These are phyloP conservation scores for Scomber japonicus DNA, from an alignment of 2,113 vertebrate genomes.

Conservation along the genomic window DNA sequence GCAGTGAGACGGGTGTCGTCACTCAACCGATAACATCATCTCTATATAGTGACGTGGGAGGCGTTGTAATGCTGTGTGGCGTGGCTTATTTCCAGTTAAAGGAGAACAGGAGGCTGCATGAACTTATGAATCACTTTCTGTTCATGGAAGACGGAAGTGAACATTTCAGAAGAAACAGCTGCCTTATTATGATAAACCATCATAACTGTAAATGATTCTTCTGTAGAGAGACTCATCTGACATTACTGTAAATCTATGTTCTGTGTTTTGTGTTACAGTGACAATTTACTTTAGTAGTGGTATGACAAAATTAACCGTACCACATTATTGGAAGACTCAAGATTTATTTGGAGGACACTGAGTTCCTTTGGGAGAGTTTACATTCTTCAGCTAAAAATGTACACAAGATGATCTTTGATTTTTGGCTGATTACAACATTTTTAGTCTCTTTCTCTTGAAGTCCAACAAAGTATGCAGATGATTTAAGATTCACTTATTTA, in stretches of 20 bases:
- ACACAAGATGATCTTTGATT: too few species aligned
- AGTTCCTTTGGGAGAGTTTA: too few species aligned
- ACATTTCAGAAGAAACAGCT: constrained; percentile 44
- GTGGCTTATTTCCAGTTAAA: constrained; percentile 70
- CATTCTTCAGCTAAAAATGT: too few species aligned
- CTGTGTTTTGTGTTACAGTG: not conserved
- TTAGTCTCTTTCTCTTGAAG: too few species aligned
- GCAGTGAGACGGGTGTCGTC: not conserved
- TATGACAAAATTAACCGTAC: not conserved
- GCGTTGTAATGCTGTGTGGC: constrained; percentile 26
- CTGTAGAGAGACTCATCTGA: not conserved
- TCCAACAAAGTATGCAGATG: too few species aligned
- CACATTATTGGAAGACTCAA: too few species aligned
- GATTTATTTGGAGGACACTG: too few species aligned
- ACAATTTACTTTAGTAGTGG: not conserved
- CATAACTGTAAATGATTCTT: not conserved
- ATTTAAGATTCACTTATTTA: too few species aligned
- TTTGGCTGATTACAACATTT: too few species aligned
- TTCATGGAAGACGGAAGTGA: constrained; percentile 20
- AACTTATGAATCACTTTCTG: constrained; percentile 69
- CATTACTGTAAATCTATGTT: not conserved
- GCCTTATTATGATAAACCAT: not conserved
- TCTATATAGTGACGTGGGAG: constrained; percentile 46
- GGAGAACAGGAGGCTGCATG: constrained; percentile 51
- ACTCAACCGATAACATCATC: constrained; percentile 25